These are phyloP conservation scores for Hyles lineata DNA, from an alignment of 2,888 invertebrate genomes.

Conservation along the genomic window DNA sequence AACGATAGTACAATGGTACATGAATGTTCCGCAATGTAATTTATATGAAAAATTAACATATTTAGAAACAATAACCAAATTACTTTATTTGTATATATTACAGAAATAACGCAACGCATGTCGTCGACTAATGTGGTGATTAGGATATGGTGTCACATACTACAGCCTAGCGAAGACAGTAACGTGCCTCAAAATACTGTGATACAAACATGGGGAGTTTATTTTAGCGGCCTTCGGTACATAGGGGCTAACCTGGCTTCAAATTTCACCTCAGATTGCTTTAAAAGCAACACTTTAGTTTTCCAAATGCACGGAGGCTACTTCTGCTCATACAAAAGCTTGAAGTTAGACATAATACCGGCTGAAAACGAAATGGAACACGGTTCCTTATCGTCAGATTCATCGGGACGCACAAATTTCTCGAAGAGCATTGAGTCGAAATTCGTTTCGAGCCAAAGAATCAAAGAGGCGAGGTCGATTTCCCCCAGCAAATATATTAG, in stretches of 20 bases:
- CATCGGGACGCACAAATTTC: constrained; percentile 69
- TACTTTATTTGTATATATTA: constrained; percentile 40
- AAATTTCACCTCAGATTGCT: constrained; percentile 87
- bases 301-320: constrained; percentile 95
- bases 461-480: constrained; percentile 72
- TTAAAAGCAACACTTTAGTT: constrained; percentile 90
- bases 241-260: constrained; percentile 89
- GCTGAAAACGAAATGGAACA: constrained; percentile 76
- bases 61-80: background rate
- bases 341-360: constrained; percentile 79
- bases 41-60: background rate
- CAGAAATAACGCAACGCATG: constrained; percentile 79
- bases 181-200: constrained; percentile 80
- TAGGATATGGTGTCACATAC: constrained; percentile 77
- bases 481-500: constrained; percentile 70
- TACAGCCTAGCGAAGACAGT: constrained; percentile 51
- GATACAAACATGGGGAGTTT: constrained; percentile 93
- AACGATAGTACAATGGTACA: too few species aligned
- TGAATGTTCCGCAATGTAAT: background rate
- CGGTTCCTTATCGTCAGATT: constrained; percentile 73
- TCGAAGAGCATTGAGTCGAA: constrained; percentile 72
- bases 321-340: constrained; percentile 88
- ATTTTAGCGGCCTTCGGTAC: constrained; percentile 92
- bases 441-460: constrained; percentile 60
- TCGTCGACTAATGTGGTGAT: constrained; percentile 79